Evolutionary conservation across 2,113 vertebrate genomes (phyloP).

Genomic region (Meleagris gallopavo): DNA sequence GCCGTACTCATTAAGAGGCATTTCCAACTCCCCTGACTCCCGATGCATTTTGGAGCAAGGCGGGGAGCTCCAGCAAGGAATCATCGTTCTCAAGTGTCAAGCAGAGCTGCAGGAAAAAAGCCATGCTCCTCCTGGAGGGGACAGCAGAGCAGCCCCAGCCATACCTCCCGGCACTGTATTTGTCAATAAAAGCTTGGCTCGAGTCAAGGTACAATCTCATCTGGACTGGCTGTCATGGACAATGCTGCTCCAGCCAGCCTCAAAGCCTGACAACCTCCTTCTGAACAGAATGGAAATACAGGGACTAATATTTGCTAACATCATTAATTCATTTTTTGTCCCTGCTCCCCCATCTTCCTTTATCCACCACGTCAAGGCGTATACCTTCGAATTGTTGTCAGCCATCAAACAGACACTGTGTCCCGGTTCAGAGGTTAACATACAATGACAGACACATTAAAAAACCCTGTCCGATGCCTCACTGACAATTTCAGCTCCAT

Average conservation of each 20-base stretch:
- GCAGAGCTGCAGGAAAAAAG: conserved; percentile 11
- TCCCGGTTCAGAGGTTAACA: conserved; percentile 74
- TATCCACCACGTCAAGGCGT: conserved; percentile 69
- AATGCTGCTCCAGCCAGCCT: conserved; percentile 49
- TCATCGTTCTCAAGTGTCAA: conserved; percentile 1
- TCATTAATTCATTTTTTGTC: conserved; percentile 80
- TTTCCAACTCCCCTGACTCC: not conserved
- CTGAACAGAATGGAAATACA: conserved; percentile 72
- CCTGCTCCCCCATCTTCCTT: conserved; percentile 62
- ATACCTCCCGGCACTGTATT: not conserved
- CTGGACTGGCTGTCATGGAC: conserved; percentile 55
- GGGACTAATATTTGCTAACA: conserved; percentile 85
- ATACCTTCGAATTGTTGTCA: conserved; percentile 74
- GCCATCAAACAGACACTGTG: conserved; percentile 65
- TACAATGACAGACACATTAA: conserved; percentile 78
- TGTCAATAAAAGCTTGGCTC: conserved; percentile 49
- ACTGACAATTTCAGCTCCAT: conserved; percentile 67
- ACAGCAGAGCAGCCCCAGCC: not conserved
- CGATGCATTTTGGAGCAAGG: rapidly evolving
- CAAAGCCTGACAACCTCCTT: conserved; percentile 66
- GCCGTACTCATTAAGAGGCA: not conserved
- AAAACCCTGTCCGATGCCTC: conserved; percentile 63
- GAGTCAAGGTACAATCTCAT: conserved; percentile 5
- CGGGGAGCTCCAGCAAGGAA: conserved; percentile 21
- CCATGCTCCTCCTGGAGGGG: not conserved